phyloP scores from a whole-genome alignment of 1,140 invertebrate genomes.

The Whitmania pigra region DNA sequence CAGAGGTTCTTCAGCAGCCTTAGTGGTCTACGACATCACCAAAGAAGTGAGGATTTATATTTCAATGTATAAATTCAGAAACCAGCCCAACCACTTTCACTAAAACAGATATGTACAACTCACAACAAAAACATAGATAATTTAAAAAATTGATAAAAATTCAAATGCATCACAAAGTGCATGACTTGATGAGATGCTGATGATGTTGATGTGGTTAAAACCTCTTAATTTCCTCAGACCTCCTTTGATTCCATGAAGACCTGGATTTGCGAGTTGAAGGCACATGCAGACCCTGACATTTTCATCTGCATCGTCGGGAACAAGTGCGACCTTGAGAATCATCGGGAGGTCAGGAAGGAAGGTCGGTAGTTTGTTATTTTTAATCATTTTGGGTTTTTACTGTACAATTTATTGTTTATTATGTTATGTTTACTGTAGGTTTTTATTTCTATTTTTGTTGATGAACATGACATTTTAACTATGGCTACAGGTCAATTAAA shows the following conservation, averaged over 20 bases:
- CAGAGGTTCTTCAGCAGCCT: slow-evolving; percentile 74
- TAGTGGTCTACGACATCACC: slow-evolving; percentile 77
- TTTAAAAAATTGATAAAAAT: neutral
- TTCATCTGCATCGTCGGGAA: slow-evolving; percentile 62
- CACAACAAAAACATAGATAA: no score
- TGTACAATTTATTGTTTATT: no score
- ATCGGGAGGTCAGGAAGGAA: no score
- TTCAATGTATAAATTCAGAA: no score
- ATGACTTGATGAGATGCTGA: neutral
- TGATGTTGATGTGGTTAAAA: neutral
- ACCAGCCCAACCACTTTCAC: no score
- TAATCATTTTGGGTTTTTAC: no score
- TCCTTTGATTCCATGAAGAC: slow-evolving; percentile 96
- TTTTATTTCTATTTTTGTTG: no score
- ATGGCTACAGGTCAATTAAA: no score
- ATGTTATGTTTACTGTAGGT: no score
- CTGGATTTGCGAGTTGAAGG: slow-evolving; percentile 97
- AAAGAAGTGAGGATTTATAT: slow-evolving; percentile 52
- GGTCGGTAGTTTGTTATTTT: no score
- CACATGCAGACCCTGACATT: slow-evolving; percentile 93
- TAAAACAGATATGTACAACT: neutral
- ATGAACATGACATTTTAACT: no score
- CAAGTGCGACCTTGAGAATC: no score
- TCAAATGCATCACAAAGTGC: neutral
- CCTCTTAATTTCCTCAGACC: slow-evolving; percentile 49